Base-by-base conservation (phyloP, 2,113 vertebrate species). In the Tetrao urogallus region DNA sequence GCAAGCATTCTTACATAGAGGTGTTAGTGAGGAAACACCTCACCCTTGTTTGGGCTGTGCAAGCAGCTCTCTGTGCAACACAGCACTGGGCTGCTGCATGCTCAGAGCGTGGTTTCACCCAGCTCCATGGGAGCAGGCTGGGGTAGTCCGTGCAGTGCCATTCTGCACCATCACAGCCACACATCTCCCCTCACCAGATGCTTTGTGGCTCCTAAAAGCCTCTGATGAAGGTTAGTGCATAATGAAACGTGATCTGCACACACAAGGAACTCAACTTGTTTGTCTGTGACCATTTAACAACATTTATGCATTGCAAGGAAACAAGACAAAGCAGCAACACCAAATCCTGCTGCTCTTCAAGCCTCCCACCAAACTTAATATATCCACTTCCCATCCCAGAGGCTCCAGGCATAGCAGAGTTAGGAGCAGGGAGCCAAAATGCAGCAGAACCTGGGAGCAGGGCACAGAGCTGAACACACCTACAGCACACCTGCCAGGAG, bases 391-490 rank as follows among this genome's bases (percentile, higher is more conserved):
- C 22, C 48, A 50, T 50, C 45, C 34, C 47, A 21, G 45, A 25
- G 16, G 8, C 69, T 32, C 58, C 4, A 0, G 2, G 28, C 36
- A 7, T 2, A 14, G 16, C 64, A 48, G 18, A 48, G 48, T 38
- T 54, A 10, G 1, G 0, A 2, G 27, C 14, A 3, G 34, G 42
- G 78, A 13, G 25, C 34, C 56, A 21, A 0, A 2, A 2, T 0
- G 3, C 47, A 38, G 54, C 21, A 38, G n/a, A 20, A 32, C 13
- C 48, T 16, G 40, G 25, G 25, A 75, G 11, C 21, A 34, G 57
- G 43, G 21, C 2, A 42, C 4, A 3, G 45, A 2, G 16, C 16
- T 61, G 67, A 20, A 5, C 17, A 6, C 0, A 0, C 5, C 2
- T n/a, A 11, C 12, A 34, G 28, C 4, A 36, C 34, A 1, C 0